A percentile compares a stretch with the other conserved stretches of the same genome.
Conservation (phyloP, 92 coral and sea anemone species). For the Galaxea fascicularis region DNA sequence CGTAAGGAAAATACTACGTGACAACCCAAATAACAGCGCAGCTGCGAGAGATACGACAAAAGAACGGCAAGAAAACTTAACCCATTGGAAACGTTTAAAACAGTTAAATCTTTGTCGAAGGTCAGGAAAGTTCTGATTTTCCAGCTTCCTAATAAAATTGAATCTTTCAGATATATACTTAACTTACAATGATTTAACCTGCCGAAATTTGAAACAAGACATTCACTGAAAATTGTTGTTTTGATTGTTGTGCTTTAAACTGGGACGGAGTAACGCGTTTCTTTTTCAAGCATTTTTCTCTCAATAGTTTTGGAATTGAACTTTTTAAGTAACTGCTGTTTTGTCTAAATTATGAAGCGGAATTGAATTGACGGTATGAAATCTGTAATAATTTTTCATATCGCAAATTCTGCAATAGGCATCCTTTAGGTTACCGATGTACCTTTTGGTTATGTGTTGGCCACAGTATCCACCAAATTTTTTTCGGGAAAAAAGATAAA, state of each 20-base stretch:
- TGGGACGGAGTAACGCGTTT: background rate
- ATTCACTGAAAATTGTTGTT: background rate
- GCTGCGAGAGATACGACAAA: too few species aligned
- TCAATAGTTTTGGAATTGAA: background rate
- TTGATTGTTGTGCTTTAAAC: background rate
- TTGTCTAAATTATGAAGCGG: too few species aligned
- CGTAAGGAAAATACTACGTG: too few species aligned
- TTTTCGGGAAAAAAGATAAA: too few species aligned
- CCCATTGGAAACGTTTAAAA: background rate
- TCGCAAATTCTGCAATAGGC: too few species aligned
- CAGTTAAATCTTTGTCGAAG: background rate
- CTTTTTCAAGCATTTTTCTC: background rate
- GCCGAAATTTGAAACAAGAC: background rate
- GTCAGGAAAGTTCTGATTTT: background rate
- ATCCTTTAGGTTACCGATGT: too few species aligned
- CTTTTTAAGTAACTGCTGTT: background rate
- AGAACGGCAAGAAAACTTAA: too few species aligned
- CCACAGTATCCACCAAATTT: too few species aligned
- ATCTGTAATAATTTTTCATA: too few species aligned
- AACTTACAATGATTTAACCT: background rate
- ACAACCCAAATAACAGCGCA: too few species aligned
- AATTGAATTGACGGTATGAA: too few species aligned
- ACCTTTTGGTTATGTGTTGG: too few species aligned
- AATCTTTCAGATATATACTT: background rate
- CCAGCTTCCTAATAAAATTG: background rate